Conservation (phyloP, 2,113 vertebrate genomes). For the Brachyistius frenatus region DNA sequence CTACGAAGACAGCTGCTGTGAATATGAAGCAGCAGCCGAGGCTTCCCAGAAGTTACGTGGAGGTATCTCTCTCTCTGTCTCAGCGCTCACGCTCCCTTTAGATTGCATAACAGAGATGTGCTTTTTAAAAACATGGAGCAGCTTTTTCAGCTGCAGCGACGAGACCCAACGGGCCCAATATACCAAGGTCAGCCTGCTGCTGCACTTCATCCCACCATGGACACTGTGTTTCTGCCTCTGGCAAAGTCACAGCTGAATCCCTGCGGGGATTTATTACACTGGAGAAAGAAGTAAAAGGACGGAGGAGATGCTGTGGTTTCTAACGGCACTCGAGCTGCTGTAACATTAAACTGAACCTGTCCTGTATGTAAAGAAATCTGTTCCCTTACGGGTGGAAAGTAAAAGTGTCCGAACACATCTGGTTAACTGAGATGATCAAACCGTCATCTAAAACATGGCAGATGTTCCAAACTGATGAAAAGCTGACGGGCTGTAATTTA, state of each 20-base stretch:
- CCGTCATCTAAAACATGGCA: neutral
- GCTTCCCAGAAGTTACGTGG: slow-evolving; percentile 6
- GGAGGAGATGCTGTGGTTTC: neutral
- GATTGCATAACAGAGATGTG: neutral
- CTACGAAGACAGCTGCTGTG: slow-evolving; percentile 25
- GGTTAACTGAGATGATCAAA: neutral
- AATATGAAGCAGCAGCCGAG: neutral
- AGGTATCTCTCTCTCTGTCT: neutral
- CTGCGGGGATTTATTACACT: slow-evolving; percentile 21
- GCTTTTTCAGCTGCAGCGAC: slow-evolving; percentile 17
- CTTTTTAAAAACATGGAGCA: neutral
- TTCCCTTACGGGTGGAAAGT: neutral
- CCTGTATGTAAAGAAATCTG: too few relatives aligned
- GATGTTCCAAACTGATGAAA: too few relatives aligned
- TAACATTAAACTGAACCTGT: neutral
- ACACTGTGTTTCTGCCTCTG: slow-evolving; percentile 20
- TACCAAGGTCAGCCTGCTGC: neutral
- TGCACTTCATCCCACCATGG: neutral
- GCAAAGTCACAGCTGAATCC: slow-evolving; percentile 36
- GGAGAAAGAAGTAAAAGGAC: slow-evolving; percentile 35
- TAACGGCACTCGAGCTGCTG: neutral
- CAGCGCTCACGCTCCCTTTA: neutral
- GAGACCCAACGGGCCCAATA: neutral
- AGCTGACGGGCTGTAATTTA: too few relatives aligned
- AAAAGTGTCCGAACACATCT: neutral